Evolutionary conservation across 2,113 vertebrate genomes (phyloP).

Genomic region (Ictidomys tridecemlineatus): DNA sequence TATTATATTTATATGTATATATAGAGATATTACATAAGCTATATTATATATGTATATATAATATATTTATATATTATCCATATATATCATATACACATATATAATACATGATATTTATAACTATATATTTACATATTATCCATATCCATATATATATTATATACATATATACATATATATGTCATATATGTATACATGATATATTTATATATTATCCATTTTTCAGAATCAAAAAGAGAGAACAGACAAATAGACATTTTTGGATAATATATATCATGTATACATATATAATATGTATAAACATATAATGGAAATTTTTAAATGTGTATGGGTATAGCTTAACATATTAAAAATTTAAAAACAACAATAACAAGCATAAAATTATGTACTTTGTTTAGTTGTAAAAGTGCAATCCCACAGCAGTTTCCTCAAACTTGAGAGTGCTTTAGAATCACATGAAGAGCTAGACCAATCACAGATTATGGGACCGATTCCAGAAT

Average conservation of each 20-base stretch:
- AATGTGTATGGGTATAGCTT: too few relatives aligned
- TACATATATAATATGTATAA: neutral
- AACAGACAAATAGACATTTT: too few relatives aligned
- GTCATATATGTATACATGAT: too few relatives aligned
- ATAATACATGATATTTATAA: too few relatives aligned
- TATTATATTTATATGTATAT: neutral
- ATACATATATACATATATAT: too few relatives aligned
- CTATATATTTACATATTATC: too few relatives aligned
- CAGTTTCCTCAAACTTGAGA: neutral
- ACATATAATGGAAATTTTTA: too few relatives aligned
- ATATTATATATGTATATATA: neutral
- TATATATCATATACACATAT: neutral
- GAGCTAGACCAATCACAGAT: neutral
- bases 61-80: neutral
- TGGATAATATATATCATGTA: neutral
- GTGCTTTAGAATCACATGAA: neutral
- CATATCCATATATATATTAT: too few relatives aligned
- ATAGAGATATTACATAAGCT: neutral
- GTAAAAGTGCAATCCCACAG: neutral
- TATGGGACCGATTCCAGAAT: fast-evolving
- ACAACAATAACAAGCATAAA: neutral
- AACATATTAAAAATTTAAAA: neutral
- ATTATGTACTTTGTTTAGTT: neutral
- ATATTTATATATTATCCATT: too few relatives aligned
- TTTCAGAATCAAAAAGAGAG: too few relatives aligned